Evolutionary conservation across 37 sponge, comb jelly and placozoan genomes (phyloP).

Genomic region (Dysidea cf. avara): DNA sequence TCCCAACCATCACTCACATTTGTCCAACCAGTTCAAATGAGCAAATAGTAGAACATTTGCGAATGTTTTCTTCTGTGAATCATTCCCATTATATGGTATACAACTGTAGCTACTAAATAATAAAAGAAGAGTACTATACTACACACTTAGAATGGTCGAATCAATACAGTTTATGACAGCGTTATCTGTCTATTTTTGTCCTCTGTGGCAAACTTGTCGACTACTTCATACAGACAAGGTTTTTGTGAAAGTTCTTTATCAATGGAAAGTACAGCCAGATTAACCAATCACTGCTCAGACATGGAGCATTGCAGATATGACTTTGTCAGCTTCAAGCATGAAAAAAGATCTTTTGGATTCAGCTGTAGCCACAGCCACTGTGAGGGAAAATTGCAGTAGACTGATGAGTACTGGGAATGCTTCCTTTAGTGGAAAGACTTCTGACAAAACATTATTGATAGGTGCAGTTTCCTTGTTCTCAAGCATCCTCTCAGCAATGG

Average conservation of each 20-base stretch:
- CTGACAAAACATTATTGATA: conserved; percentile 2
- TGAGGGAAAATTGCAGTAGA: conserved; percentile 7
- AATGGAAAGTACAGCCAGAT: conserved; percentile 31
- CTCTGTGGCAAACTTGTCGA: conserved; percentile 7
- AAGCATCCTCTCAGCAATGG: conserved; percentile 34
- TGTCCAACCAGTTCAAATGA: too few relatives aligned
- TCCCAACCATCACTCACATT: too few relatives aligned
- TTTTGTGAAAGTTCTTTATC: too few relatives aligned
- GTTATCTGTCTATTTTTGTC: conserved; percentile 25
- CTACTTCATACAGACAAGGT: conserved; percentile 17
- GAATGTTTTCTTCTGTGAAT: too few relatives aligned
- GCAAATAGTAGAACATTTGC: too few relatives aligned
- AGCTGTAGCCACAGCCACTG: conserved; percentile 52
- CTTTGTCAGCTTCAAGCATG: conserved; percentile 44
- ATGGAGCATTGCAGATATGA: conserved; percentile 26
- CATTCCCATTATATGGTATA: too few relatives aligned
- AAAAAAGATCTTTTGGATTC: conserved; percentile 50
- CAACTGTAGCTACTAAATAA: too few relatives aligned
- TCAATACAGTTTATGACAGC: conserved; percentile 14
- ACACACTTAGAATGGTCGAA: too few relatives aligned
- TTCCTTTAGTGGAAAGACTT: conserved; percentile 19
- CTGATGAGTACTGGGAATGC: conserved; percentile 41
- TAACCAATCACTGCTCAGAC: conserved; percentile 29
- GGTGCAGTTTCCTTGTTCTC: conserved; percentile 8
- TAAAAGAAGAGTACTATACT: too few relatives aligned